These are phyloP conservation scores for Drosophila seclusa DNA, from an alignment of 2,888 invertebrate genomes.

Conservation along the genomic window DNA sequence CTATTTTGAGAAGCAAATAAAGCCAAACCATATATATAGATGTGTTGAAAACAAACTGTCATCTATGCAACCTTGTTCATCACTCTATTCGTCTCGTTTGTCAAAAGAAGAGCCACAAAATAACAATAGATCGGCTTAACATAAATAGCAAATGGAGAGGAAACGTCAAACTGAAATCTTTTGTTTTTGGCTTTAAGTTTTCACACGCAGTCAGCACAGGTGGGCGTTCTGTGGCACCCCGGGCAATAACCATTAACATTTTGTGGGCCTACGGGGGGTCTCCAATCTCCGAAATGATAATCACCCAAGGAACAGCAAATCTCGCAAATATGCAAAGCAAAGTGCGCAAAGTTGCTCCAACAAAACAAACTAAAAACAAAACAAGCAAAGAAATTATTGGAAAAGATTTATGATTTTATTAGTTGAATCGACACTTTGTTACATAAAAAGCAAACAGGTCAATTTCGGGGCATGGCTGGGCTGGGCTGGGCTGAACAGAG, in stretches of 20 bases:
- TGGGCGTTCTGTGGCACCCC: constrained; percentile 55
- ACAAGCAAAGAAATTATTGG: constrained; percentile 52
- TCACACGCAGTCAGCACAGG: constrained; percentile 66
- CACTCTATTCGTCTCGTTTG: constrained; percentile 42
- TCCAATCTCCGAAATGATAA: constrained; percentile 61
- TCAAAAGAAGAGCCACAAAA: constrained; percentile 66
- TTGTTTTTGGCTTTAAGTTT: constrained; percentile 52
- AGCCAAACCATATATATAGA: constrained; percentile 45
- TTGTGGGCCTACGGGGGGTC: constrained; percentile 38
- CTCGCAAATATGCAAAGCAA: constrained; percentile 58
- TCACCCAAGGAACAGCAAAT: constrained; percentile 52
- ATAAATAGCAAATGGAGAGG: constrained; percentile 14
- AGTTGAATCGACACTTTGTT: constrained; percentile 67
- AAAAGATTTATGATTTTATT: constrained; percentile 75
- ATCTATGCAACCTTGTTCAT: constrained; percentile 51
- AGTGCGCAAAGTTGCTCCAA: constrained; percentile 67
- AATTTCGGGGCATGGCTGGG: constrained; percentile 44
- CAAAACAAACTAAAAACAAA: constrained; percentile 14
- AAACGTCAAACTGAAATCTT: constrained; percentile 28
- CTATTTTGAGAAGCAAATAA: constrained; percentile 59
- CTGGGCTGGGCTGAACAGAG: constrained; percentile 12
- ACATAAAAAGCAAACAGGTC: constrained; percentile 67
- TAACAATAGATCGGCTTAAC: constrained; percentile 67
- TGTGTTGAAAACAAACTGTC: constrained; percentile 64
- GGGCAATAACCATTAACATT: constrained; percentile 52